Percentiles rank a stretch among this genome's conserved stretches.
These are phyloP conservation scores for Callocephalon fimbriatum DNA, from an alignment of 2,113 vertebrate species.

Conservation along the genomic window DNA sequence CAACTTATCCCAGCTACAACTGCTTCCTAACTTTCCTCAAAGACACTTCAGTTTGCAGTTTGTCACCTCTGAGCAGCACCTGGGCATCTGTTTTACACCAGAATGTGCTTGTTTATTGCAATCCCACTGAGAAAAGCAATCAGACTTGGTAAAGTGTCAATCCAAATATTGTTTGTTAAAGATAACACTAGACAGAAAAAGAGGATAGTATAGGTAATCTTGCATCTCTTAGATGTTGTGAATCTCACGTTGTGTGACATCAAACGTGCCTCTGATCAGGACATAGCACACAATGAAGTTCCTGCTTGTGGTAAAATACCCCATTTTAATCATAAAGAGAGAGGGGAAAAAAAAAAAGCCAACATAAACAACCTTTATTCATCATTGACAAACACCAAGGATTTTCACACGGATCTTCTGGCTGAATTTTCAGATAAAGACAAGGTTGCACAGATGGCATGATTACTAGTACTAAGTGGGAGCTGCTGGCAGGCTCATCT, in stretches of 20 bases:
- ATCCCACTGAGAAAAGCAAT: neutral
- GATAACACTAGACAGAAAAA: neutral
- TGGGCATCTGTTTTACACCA: neutral
- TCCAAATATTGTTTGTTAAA: neutral
- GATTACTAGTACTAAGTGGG: neutral
- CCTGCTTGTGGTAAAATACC: neutral
- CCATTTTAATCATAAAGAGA: neutral
- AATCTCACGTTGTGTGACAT: neutral
- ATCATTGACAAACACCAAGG: neutral
- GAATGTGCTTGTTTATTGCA: neutral
- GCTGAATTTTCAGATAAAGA: neutral
- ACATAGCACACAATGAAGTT: neutral
- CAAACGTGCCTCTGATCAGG: neutral
- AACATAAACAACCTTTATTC: neutral
- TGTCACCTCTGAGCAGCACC: neutral
- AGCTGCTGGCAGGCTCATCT: neutral
- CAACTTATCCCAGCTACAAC: neutral
- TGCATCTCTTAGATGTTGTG: neutral
- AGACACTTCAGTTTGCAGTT: neutral
- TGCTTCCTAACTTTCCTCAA: neutral
- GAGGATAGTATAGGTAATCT: neutral
- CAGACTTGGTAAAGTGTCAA: neutral
- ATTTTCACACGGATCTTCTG: neutral
- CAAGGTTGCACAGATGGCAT: accelerated
- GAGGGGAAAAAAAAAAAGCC: neutral